Conservation (phyloP, 2,113 vertebrate species). For the Gila orcuttii region DNA sequence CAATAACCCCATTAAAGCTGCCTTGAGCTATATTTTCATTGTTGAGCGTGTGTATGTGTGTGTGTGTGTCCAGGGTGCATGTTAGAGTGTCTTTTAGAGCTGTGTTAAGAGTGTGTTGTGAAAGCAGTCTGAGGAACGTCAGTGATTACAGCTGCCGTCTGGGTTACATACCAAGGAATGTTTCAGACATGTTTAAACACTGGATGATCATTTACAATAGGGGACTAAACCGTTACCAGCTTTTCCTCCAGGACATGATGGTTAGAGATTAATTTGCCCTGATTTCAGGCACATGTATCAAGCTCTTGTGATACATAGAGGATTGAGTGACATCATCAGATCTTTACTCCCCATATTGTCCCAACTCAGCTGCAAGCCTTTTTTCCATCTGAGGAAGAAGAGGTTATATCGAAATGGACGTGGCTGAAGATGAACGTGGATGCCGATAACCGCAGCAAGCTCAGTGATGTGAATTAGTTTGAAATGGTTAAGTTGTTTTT, state of each 20-base stretch:
- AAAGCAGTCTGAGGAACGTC: slow-evolving; percentile 21
- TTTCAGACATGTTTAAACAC: slow-evolving; percentile 35
- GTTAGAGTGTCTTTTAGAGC: neutral
- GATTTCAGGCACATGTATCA: neutral
- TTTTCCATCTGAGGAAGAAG: neutral
- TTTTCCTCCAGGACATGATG: slow-evolving; percentile 5
- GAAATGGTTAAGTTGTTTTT: neutral
- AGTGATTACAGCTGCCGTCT: slow-evolving; percentile 36
- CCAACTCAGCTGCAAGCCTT: neutral
- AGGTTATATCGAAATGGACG: neutral
- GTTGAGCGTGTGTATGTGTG: slow-evolving; percentile 33
- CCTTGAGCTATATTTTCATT: slow-evolving; percentile 8
- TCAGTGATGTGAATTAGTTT: neutral
- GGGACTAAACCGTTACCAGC: slow-evolving; percentile 19
- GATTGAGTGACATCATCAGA: neutral
- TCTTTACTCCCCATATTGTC: neutral
- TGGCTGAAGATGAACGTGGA: slow-evolving; percentile 7
- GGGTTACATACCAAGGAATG: slow-evolving; percentile 24
- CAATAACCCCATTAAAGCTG: slow-evolving; percentile 13
- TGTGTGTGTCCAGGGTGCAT: neutral
- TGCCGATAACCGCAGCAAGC: neutral
- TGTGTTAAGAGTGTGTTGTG: slow-evolving; percentile 5
- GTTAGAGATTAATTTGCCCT: neutral
- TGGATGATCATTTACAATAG: slow-evolving; percentile 28
- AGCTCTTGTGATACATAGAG: neutral